A percentile compares a stretch with the other conserved stretches of the same genome.
phyloP scores from a whole-genome alignment of 23 tunicate species.

The Trididemnum clinides region DNA sequence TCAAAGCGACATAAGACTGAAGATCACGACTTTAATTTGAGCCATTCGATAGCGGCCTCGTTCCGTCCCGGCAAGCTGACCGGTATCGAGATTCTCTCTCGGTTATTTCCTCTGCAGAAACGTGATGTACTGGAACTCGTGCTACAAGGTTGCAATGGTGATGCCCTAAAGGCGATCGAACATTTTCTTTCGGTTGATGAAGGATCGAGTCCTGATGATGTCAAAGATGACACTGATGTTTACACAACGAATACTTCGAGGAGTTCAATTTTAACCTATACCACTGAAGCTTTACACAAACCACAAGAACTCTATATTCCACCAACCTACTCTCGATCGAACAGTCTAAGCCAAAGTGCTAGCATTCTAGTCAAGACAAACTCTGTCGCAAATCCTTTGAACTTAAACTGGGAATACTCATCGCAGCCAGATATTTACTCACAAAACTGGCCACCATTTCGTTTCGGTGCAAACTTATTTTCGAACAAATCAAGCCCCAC shows the following conservation, averaged over 20 bases:
- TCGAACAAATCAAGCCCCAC: background rate
- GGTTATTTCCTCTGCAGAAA: constrained; percentile 68
- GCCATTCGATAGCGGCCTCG: constrained; percentile 64
- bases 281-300: background rate
- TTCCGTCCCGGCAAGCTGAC: constrained; percentile 83
- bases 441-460: background rate
- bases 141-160: constrained; percentile 94
- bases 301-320: background rate
- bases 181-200: constrained; percentile 80
- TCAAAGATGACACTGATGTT: background rate
- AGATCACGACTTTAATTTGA: constrained; percentile 18
- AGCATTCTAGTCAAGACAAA: background rate
- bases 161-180: constrained; percentile 85
- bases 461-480: background rate
- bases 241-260: background rate
- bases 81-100: constrained; percentile 61
- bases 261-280: background rate
- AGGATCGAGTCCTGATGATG: background rate
- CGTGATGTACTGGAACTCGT: constrained; percentile 84
- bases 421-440: background rate
- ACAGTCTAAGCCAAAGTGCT: too few species aligned
- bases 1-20: background rate
- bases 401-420: background rate
- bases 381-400: background rate
- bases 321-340: background rate